Percentiles rank a stretch among this genome's conserved stretches.
These are phyloP conservation scores for Aphodius sticticus DNA, from an alignment of 2,888 invertebrate genomes.

Conservation along the genomic window DNA sequence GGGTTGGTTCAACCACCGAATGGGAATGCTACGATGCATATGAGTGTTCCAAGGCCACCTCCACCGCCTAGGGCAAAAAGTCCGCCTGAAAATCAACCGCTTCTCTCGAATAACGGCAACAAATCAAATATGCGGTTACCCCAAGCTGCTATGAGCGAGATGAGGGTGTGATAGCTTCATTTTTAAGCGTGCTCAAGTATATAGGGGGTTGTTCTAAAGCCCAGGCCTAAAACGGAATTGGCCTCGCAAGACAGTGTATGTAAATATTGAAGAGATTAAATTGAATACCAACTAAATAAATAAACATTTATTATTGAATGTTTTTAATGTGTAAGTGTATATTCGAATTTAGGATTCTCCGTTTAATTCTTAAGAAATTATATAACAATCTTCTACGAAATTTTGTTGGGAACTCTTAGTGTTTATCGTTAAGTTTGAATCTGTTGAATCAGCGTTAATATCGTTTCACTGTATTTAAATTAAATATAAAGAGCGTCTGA, in stretches of 20 bases:
- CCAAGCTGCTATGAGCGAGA: constrained; percentile 87
- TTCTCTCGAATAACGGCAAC: constrained; percentile 58
- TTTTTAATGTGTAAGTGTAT: constrained; percentile 50
- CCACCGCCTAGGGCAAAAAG: constrained; percentile 66
- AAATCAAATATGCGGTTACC: constrained; percentile 71
- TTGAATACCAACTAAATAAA: constrained; percentile 25
- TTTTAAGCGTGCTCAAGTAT: constrained; percentile 33
- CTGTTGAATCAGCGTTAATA: not conserved
- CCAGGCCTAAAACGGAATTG: constrained; percentile 29
- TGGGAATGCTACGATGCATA: constrained; percentile 66
- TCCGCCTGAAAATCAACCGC: constrained; percentile 66
- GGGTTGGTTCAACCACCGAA: constrained; percentile 68
- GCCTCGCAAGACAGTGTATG: constrained; percentile 14
- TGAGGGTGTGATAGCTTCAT: constrained; percentile 81
- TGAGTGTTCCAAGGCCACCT: constrained; percentile 66
- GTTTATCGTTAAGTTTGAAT: not conserved
- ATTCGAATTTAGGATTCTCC: constrained; percentile 20
- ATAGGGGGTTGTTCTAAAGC: not conserved
- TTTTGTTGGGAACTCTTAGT: not conserved
- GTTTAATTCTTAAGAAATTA: not conserved
- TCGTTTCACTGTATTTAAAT: not conserved
- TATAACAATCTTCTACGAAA: not conserved
- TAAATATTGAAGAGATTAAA: not conserved
- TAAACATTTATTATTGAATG: constrained; percentile 50
- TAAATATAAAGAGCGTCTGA: too few relatives aligned